Base-by-base conservation (phyloP, 2,113 vertebrate genomes). In the Bombycilla garrulus region DNA sequence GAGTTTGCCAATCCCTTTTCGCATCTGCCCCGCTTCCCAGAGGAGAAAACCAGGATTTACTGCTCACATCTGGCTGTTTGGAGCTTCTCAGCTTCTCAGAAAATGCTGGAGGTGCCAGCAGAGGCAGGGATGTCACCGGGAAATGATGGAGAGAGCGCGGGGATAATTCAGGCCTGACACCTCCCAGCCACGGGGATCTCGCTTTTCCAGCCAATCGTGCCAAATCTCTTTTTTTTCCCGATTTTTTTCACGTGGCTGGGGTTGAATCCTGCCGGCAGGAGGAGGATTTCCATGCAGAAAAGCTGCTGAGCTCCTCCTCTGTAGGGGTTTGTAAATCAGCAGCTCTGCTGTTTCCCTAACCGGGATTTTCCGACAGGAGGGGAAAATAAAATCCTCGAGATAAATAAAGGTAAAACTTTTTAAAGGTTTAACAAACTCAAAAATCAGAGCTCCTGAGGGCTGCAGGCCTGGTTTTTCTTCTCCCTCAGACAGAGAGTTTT, bases 371-470 rank as follows among this genome's bases (percentile, higher is more conserved):
- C 21, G 0, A 74, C 88, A 31, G 26, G 14, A 22, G 15, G 47
- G 35, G 16, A 3, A 16, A 3, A 56, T n/a, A 17, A 90, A 91
- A 62, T 47, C 51, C 65, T 25, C 1, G 20, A 38, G 56, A 62
- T 17, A 91, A 93, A 86, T 45, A 64, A 56, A 92, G 64, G 48
- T 50, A 38, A 60, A 97, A 96, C 80, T 94, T 92, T 91, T 65
- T 16, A 45, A 54, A 74, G 42, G 72, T 95, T 95, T 88, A 82
- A 48, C 58, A 22, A 93, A 92, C 82, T 88, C n/a, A 21, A 86
- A 86, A 95, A 73, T 47, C 74, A 73, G 92, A 83, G 58, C 79
- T 91, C 79, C 12, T 29, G 80, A 61, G 81, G 76, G 64, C 62
- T 91, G 92, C 87, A 57, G 91, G 40, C 61, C 71, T 85, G 72